phyloP scores from a whole-genome alignment of 2,113 vertebrate genomes.

The Pogonocichla stellata region DNA sequence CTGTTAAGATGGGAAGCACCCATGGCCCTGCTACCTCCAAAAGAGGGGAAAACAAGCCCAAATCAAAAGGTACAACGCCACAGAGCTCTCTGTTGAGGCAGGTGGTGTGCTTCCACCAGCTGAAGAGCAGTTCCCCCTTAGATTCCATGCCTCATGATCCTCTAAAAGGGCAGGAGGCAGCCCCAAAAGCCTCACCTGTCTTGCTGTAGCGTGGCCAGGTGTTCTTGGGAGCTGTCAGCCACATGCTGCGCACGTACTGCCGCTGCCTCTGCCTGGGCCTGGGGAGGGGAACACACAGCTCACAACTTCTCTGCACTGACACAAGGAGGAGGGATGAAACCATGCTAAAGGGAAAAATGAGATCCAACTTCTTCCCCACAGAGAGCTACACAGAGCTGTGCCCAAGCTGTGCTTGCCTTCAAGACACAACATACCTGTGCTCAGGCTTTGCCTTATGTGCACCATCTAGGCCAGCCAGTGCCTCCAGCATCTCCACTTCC shows the following conservation, averaged over 20 bases:
- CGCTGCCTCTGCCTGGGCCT: slow-evolving; percentile 90
- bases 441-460: neutral
- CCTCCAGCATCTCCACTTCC: slow-evolving; percentile 29
- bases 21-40: neutral
- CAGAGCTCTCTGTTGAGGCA: neutral
- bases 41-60: neutral
- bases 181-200: slow-evolving; percentile 78
- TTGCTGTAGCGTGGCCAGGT: slow-evolving; percentile 94
- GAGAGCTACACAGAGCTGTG: neutral
- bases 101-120: neutral
- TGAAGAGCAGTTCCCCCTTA: neutral
- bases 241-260: slow-evolving; percentile 85
- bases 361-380: neutral
- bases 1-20: neutral
- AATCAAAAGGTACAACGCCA: neutral
- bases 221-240: slow-evolving; percentile 88
- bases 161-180: neutral
- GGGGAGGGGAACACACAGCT: neutral
- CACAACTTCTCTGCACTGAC: neutral
- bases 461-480: neutral
- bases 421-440: neutral
- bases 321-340: neutral
- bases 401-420: neutral
- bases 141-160: too few species aligned
- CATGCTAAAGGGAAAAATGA: neutral